Evolutionary conservation across 2,888 invertebrate species (phyloP).

Genomic region (Heliconius ismenius): DNA sequence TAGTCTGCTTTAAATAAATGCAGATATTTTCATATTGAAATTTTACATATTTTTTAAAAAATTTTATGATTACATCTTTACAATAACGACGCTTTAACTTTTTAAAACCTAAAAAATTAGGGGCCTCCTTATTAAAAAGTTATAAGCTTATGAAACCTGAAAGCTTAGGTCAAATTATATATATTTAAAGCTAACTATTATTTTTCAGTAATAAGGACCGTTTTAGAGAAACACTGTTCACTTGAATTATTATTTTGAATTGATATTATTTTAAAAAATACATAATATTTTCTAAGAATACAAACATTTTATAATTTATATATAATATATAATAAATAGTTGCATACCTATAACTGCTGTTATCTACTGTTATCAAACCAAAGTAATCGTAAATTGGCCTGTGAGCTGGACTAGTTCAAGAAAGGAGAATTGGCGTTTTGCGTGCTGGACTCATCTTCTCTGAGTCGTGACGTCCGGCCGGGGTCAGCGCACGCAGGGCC

Average conservation of each 20-base stretch:
- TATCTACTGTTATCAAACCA: neutral
- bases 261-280: neutral
- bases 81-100: neutral
- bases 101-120: neutral
- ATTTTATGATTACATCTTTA: no score
- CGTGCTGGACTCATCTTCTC: slow-evolving; percentile 66
- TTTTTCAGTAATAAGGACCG: no score
- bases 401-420: slow-evolving; percentile 1
- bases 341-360: slow-evolving; percentile 5
- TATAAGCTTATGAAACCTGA: neutral
- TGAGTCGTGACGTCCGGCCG: slow-evolving; percentile 75
- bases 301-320: neutral
- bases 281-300: neutral
- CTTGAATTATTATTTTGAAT: no score
- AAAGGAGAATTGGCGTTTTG: slow-evolving; percentile 9
- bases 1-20: neutral
- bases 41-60: neutral
- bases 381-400: neutral
- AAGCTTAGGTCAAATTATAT: no score
- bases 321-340: neutral
- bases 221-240: neutral
- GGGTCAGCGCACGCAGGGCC: slow-evolving; percentile 77
- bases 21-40: neutral
- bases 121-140: neutral
- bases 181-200: no score